phyloP scores from a whole-genome alignment of 2,888 invertebrate genomes.

The Platycheirus rosarum region DNA sequence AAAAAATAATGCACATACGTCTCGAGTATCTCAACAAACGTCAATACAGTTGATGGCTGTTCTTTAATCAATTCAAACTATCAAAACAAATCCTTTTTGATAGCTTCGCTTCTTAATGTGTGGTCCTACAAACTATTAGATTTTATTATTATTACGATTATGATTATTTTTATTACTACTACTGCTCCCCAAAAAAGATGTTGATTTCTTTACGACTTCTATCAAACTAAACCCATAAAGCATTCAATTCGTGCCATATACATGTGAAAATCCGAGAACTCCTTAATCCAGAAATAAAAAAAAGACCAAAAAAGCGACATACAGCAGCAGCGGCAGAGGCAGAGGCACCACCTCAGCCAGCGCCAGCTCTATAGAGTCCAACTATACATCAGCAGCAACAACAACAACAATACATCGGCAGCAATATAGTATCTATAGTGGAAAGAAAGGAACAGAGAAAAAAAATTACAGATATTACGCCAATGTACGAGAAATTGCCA shows the following conservation, averaged over 20 bases:
- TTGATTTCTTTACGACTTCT: constrained; percentile 84
- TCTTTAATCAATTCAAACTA: constrained; percentile 31
- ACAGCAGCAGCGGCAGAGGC: constrained; percentile 58
- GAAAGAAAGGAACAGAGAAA: constrained; percentile 67
- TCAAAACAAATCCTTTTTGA: constrained; percentile 64
- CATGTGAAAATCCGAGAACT: constrained; percentile 83
- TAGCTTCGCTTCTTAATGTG: constrained; percentile 61
- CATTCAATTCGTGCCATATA: constrained; percentile 83
- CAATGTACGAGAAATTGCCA: constrained; percentile 72
- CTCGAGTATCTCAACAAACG: constrained; percentile 21
- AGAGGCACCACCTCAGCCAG: constrained; percentile 50
- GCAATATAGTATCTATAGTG: constrained; percentile 44
- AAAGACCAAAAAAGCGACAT: constrained; percentile 71
- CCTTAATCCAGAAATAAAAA: constrained; percentile 81
- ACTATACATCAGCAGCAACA: constrained; percentile 39
- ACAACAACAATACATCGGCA: constrained; percentile 28
- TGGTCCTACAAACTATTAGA: constrained; percentile 77
- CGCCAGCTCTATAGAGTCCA: constrained; percentile 55
- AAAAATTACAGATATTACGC: constrained; percentile 55
- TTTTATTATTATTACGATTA: constrained; percentile 82
- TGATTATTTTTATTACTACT: constrained; percentile 81
- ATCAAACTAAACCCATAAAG: constrained; percentile 84
- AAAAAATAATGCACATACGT: constrained; percentile 47
- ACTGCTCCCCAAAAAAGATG: constrained; percentile 81
- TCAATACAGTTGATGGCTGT: neutral